Conservation (phyloP, 2,888 invertebrate species). For the Orgyia antiqua region DNA sequence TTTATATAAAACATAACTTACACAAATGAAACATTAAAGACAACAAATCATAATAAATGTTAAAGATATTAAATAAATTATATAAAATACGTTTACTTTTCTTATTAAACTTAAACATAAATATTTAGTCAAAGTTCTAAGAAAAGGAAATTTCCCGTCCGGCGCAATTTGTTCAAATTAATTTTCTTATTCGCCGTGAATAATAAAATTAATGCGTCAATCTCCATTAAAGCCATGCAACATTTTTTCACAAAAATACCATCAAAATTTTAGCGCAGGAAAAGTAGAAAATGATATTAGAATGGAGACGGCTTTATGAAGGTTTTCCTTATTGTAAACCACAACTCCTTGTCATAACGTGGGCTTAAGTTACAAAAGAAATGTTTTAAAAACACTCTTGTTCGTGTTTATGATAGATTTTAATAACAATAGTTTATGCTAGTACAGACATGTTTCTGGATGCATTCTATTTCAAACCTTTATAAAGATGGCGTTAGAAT, state of each 20-base stretch:
- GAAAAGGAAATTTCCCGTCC: too few species aligned
- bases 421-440: not conserved
- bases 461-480: not conserved
- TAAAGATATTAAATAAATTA: too few species aligned
- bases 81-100: too few species aligned
- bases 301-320: constrained; percentile 10
- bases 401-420: constrained; percentile 2
- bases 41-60: too few species aligned
- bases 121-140: too few species aligned
- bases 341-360: constrained; percentile 12
- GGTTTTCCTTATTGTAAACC: constrained; percentile 18
- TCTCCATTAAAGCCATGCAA: not conserved
- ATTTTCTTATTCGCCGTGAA: not conserved
- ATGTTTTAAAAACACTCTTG: constrained; percentile 11
- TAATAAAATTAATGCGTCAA: not conserved
- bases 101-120: too few species aligned
- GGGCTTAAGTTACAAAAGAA: constrained; percentile 13
- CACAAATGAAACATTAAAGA: too few species aligned
- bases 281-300: constrained; percentile 18
- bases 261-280: constrained; percentile 10
- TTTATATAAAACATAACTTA: too few species aligned
- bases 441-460: not conserved
- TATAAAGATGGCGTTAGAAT: too few species aligned
- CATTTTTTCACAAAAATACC: constrained; percentile 10
- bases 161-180: too few species aligned